Percentiles rank a stretch among this genome's conserved stretches.
Evolutionary conservation across 2,113 vertebrate genomes (phyloP).

Genomic region (Labrus mixtus): DNA sequence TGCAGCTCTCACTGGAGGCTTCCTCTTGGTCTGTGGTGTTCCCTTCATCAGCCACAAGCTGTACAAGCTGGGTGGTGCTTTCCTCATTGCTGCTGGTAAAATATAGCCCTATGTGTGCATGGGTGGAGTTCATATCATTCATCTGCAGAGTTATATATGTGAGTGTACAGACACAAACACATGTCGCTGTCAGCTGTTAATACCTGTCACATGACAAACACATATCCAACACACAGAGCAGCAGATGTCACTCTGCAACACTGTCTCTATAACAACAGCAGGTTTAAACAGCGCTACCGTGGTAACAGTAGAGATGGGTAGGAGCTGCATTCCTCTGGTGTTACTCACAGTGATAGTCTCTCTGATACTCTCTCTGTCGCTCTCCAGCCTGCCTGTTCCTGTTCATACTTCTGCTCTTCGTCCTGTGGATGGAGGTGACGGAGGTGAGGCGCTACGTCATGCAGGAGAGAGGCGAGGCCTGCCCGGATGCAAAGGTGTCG

Average conservation of each 20-base stretch:
- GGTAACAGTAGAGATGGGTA: conserved; percentile 40
- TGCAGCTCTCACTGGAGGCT: conserved; percentile 81
- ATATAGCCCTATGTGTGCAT: conserved; percentile 5
- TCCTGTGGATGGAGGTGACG: conserved; percentile 90
- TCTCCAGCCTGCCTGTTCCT: conserved; percentile 85
- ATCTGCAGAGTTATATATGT: conserved; percentile 2
- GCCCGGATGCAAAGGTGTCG: conserved; percentile 69
- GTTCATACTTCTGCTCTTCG: conserved; percentile 85
- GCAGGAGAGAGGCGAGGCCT: conserved; percentile 84
- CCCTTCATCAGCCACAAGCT: conserved; percentile 86
- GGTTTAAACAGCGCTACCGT: conserved; percentile 58
- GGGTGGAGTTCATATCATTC: conserved; percentile 16
- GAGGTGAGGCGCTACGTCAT: conserved; percentile 89
- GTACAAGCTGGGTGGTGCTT: conserved; percentile 86
- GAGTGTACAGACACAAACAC: conserved; percentile 26
- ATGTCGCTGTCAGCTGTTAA: conserved; percentile 67
- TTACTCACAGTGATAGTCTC: conserved; percentile 5
- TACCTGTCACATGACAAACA: conserved; percentile 58
- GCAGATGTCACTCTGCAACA: conserved; percentile 44
- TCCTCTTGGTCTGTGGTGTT: conserved; percentile 88
- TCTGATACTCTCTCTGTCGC: conserved; percentile 17
- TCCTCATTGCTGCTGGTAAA: conserved; percentile 87
- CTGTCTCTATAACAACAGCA: conserved; percentile 52
- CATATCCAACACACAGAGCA: conserved; percentile 3
- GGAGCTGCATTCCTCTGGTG: conserved; percentile 43